Percentiles rank a stretch among this genome's conserved stretches.
These are phyloP conservation scores for Nannobrachium achirus DNA, from an alignment of 2,113 vertebrate genomes.

Conservation along the genomic window DNA sequence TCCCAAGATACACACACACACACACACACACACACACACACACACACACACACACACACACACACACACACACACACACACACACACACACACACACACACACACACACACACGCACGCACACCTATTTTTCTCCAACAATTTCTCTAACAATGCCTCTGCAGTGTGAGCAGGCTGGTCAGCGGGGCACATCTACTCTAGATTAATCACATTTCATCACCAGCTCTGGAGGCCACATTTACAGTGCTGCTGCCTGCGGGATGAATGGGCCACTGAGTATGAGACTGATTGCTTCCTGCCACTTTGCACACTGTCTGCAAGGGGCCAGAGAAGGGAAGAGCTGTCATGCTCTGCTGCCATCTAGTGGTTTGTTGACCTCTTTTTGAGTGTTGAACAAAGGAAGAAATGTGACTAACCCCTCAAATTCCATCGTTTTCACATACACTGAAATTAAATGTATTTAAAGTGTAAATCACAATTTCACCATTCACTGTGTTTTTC, in stretches of 20 bases:
- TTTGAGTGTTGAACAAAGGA: not conserved
- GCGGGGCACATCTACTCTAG: conserved; percentile 9
- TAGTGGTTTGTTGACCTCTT: conserved; percentile 45
- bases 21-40: conserved; percentile 1
- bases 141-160: conserved; percentile 21
- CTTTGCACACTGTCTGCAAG: not conserved
- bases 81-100: not conserved
- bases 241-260: not conserved
- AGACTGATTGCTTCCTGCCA: not conserved
- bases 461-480: too few relatives aligned
- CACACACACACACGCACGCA: not conserved
- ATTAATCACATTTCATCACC: not conserved
- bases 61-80: conserved; percentile 7
- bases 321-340: not conserved
- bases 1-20: conserved; percentile 31
- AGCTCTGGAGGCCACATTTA: not conserved
- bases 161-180: not conserved
- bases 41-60: conserved; percentile 1
- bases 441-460: too few relatives aligned
- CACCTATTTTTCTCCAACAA: conserved; percentile 19
- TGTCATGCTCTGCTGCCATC: conserved; percentile 66
- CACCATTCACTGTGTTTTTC: too few relatives aligned
- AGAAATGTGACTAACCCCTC: too few relatives aligned
- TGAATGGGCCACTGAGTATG: not conserved
- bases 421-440: too few relatives aligned